A percentile compares a stretch with the other conserved stretches of the same genome.
These are phyloP conservation scores for Autographa pulchrina DNA, from an alignment of 2,888 invertebrate genomes.

Conservation along the genomic window DNA sequence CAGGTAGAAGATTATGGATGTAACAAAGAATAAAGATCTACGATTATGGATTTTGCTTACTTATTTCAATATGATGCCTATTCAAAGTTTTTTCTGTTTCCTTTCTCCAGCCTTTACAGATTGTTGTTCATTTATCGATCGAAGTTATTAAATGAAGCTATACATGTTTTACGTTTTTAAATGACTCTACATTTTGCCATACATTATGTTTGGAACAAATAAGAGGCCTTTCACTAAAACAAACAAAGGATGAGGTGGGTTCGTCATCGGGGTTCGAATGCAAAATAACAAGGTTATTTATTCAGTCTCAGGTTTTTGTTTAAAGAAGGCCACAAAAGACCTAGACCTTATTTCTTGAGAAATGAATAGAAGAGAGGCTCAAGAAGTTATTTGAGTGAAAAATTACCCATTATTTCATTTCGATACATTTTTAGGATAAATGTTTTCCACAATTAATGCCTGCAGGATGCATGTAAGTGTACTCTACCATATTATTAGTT, in stretches of 20 bases:
- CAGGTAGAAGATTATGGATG: conserved; percentile 37
- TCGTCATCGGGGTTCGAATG: conserved; percentile 76
- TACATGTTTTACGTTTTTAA: conserved; percentile 29
- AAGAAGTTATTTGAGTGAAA: too few relatives aligned
- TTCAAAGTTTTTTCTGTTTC: background rate
- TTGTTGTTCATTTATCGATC: background rate
- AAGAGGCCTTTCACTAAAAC: conserved; percentile 81
- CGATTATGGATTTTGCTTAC: conserved; percentile 30
- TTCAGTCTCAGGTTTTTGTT: background rate
- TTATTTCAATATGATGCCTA: background rate
- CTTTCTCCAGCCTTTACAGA: background rate
- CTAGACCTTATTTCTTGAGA: conserved; percentile 3
- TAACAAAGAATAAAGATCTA: conserved; percentile 37
- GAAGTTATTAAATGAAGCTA: background rate
- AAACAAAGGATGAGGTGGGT: conserved; percentile 84
- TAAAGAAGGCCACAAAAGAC: conserved; percentile 12
- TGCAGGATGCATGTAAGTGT: conserved; percentile 3
- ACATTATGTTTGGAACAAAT: conserved; percentile 80
- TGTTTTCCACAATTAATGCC: background rate
- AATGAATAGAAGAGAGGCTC: background rate
- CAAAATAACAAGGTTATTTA: conserved; percentile 39
- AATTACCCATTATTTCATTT: too few relatives aligned
- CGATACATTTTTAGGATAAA: too few relatives aligned
- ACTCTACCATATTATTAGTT: conserved; percentile 4
- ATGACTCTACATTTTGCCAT: conserved; percentile 74